Base-by-base conservation (phyloP, 1,140 invertebrate genomes). In the Hetaerina americana region DNA sequence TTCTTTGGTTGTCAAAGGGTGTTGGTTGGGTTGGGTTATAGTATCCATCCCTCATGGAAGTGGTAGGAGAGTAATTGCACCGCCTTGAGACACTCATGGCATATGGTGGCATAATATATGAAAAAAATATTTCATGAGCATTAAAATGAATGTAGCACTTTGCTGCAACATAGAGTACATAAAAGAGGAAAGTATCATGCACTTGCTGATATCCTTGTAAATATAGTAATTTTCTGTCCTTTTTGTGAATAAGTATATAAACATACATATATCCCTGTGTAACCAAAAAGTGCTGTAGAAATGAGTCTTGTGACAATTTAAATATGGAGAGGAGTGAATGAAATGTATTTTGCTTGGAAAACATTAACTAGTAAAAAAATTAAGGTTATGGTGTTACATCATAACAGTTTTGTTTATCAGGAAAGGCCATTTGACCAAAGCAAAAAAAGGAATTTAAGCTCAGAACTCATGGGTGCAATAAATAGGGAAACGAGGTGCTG, bases 201-300 rank as follows among this genome's bases (percentile, higher is more conserved):
- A 57, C 40, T 57, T 57, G 40, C 40, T 57, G 40, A 57, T 57
- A 57, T 57, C 10, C 40, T 57, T 57, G 40, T 57, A 57, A 12
- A 57, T 12, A 57, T 57, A 57, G 40, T 57, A 57, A 57, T 57
- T 57, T 57, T 57, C 40, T 57, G 40, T 57, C 40, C 40, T 57
- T 57, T 57, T 57, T 57, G 40, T 57, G 40, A 57, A 57, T 57
- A 57, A 57, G 40, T 57, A 57, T 57, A 57, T 57, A 57, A 57
- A 57, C 40, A 57, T 57, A 57, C 40, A 57, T 57, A 57, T 57
- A 57, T 57, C 40, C 40, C 40, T n/a, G 40, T 57, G 40, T 57
- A 57, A 57, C 40, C 40, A 57, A 57, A 57, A 57, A 57, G 40
- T 57, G 40, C 40, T 57, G 40, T 57, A 57, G 40, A 57, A 57